These are phyloP conservation scores for Acrossocheilus wenchowensis DNA, from an alignment of 2,797 vertebrate species.

Conservation along the genomic window DNA sequence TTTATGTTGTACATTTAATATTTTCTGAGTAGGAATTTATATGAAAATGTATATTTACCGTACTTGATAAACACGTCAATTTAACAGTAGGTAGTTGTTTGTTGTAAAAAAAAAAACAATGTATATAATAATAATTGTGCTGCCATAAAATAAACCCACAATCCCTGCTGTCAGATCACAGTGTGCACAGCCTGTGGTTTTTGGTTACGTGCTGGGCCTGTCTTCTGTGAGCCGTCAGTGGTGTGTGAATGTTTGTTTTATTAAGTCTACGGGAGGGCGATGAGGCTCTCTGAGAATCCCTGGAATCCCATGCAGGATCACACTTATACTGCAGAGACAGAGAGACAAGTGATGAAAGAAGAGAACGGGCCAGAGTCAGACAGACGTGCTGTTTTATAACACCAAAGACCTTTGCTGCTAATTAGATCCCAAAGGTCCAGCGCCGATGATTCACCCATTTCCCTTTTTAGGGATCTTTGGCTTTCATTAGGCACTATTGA, in stretches of 20 bases:
- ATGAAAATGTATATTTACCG: background rate
- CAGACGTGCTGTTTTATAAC: background rate
- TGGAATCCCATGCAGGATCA: slow-evolving; percentile 19
- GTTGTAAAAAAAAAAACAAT: background rate
- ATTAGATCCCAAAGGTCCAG: background rate
- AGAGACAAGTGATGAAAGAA: background rate
- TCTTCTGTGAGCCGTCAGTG: slow-evolving; percentile 10
- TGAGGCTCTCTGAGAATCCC: slow-evolving; percentile 7
- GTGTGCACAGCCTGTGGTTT: slow-evolving; percentile 17
- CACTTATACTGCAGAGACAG: background rate
- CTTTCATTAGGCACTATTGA: background rate
- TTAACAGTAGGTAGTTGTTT: background rate
- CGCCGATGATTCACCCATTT: background rate
- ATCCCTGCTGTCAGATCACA: background rate
- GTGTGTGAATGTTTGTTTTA: slow-evolving; percentile 37
- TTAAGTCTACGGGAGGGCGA: slow-evolving; percentile 18
- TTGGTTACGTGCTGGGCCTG: background rate
- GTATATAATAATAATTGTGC: background rate
- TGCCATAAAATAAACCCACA: background rate
- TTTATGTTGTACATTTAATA: background rate
- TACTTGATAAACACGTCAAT: background rate
- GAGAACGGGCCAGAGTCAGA: background rate
- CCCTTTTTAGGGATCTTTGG: background rate
- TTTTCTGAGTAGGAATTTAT: background rate
- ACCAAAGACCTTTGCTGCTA: background rate